Base-by-base conservation (phyloP, 2,113 vertebrate species). In the Datnioides undecimradiatus region DNA sequence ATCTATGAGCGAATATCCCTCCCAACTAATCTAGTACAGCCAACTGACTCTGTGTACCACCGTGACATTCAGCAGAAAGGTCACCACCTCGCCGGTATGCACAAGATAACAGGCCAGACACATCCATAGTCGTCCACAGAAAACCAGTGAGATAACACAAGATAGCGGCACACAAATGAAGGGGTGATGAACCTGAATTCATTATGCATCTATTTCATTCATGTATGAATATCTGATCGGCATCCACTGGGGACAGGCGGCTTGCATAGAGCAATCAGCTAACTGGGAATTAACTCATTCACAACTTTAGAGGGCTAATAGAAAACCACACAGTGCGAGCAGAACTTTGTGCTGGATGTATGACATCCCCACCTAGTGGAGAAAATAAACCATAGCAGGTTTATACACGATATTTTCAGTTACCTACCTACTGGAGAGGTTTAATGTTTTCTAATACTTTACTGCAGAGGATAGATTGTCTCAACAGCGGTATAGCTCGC, bases 1-100 rank as follows among this genome's bases (percentile, higher is more conserved):
- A 51, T 64, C 12, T 14, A 16, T 41, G 76, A 62, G 38, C 55
- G 74, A 51, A 70, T 79, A 78, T 79, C 41, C 38, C 38, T 66
- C 36, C 59, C 21, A 17, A 8, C 43, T 82, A 81, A 90, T 86
- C 79, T 70, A 43, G 38, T 54, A 14, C 78, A 87, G 75, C 38
- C 58, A 67, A 67, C 27, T 69, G 79, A 85, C 76, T 86, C 68
- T 8, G 59, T 72, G 70, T 67, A 46, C 54, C 69, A 41, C 33
- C 46, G 3, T 92, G 91, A 88, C 87, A 90, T 90, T 92, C 86
- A 82, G 60, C 69, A 83, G 49, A 92, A 92, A 93, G 90, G 92
- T 90, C 92, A 90, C 17, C 73, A 66, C 82, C 60, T 86, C 19
- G 49, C 87, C 59, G 88, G 84, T 68, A 83, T 86, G 84, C 69